phyloP scores from a whole-genome alignment of 2,113 vertebrate species.

The Eurypyga helias region DNA sequence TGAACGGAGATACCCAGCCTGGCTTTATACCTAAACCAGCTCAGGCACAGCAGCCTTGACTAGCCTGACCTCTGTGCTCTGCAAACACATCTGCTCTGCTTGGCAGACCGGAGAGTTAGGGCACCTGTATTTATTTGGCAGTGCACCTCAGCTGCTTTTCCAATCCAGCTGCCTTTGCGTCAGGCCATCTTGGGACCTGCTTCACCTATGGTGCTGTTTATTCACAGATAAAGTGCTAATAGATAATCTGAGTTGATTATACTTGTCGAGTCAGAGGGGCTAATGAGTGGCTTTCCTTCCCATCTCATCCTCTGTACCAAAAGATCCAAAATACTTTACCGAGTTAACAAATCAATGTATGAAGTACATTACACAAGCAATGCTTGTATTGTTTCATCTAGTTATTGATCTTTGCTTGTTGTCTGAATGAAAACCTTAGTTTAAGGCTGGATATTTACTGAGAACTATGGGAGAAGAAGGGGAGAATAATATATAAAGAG shows the following conservation, averaged over 20 bases:
- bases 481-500: not conserved
- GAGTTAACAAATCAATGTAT: not conserved
- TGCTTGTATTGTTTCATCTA: not conserved
- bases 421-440: not conserved
- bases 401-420: slow-evolving; percentile 19
- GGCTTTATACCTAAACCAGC: not conserved
- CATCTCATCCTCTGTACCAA: not conserved
- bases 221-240: not conserved
- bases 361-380: not conserved
- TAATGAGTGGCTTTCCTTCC: not conserved
- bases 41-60: not conserved
- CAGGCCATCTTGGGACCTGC: not conserved
- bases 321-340: not conserved
- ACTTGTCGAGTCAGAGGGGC: not conserved
- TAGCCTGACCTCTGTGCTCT: not conserved
- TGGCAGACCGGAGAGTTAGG: not conserved
- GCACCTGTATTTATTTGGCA: not conserved
- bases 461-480: not conserved
- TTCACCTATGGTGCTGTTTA: not conserved
- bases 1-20: not conserved
- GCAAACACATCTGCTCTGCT: not conserved
- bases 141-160: not conserved
- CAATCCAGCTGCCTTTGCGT: not conserved
- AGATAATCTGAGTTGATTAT: not conserved
- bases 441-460: not conserved